A percentile compares a stretch with the other conserved stretches of the same genome.
These are phyloP conservation scores for Formicarius rufipectus DNA, from an alignment of 2,113 vertebrate genomes.

Conservation along the genomic window DNA sequence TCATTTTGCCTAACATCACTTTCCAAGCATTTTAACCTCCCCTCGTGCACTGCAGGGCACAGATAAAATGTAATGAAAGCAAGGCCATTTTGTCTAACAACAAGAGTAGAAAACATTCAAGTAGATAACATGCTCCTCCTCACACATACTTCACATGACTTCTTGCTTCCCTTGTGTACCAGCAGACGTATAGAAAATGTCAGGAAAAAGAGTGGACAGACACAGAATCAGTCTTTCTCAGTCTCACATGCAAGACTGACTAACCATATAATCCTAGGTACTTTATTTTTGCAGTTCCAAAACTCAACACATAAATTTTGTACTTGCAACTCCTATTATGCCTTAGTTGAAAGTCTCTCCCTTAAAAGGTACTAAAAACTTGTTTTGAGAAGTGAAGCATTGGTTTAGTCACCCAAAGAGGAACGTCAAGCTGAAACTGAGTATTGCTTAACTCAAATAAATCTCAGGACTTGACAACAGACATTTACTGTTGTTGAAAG, in stretches of 20 bases:
- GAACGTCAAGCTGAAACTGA: background rate
- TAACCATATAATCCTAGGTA: background rate
- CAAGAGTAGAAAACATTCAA: background rate
- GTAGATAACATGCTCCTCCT: background rate
- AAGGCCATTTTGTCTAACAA: background rate
- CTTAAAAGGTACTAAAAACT: slow-evolving; percentile 38
- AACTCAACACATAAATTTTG: background rate
- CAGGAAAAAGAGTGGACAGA: background rate
- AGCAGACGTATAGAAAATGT: background rate
- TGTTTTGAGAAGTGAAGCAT: slow-evolving; percentile 11
- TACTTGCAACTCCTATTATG: background rate
- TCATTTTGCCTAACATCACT: background rate
- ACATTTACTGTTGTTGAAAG: background rate
- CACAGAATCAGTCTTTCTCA: background rate
- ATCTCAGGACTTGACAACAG: background rate
- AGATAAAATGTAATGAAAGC: background rate
- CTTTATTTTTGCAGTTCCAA: background rate
- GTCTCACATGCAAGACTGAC: background rate
- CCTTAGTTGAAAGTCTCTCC: background rate
- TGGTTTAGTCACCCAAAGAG: slow-evolving; percentile 5
- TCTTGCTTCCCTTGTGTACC: background rate
- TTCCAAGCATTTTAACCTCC: background rate
- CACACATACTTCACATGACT: background rate
- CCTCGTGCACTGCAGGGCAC: background rate
- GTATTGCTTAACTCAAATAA: slow-evolving; percentile 6